A percentile compares a stretch with the other conserved stretches of the same genome.
phyloP scores from a whole-genome alignment of 2,888 invertebrate species.

The Ceramica pisi region DNA sequence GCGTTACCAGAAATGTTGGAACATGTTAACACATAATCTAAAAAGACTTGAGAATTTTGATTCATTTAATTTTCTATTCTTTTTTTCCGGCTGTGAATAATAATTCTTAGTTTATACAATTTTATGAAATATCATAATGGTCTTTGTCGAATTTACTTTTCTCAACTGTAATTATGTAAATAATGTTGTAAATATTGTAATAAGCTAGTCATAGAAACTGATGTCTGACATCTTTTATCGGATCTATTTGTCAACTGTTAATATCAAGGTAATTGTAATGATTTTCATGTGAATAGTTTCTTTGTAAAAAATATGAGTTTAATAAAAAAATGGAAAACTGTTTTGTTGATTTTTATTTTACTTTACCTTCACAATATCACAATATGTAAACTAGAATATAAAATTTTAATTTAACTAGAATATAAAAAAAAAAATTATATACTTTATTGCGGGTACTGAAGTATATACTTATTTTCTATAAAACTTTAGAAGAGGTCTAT shows the following conservation, averaged over 20 bases:
- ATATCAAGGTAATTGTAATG: constrained; percentile 85
- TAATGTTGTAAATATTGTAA: constrained; percentile 75
- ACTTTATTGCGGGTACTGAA: too few species aligned
- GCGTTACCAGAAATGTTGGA: constrained; percentile 89
- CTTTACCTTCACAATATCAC: not conserved
- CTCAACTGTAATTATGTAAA: constrained; percentile 74
- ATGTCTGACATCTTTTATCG: constrained; percentile 88
- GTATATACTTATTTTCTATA: not conserved
- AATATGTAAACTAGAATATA: not conserved
- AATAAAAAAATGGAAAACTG: constrained; percentile 78
- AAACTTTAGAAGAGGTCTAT: not conserved
- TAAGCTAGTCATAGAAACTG: constrained; percentile 74
- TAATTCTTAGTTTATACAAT: constrained; percentile 53
- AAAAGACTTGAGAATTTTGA: constrained; percentile 68
- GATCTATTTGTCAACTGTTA: constrained; percentile 86
- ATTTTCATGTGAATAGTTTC: constrained; percentile 88
- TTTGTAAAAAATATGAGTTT: constrained; percentile 87
- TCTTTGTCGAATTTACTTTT: constrained; percentile 76
- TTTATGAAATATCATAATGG: constrained; percentile 68
- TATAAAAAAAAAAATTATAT: too few species aligned
- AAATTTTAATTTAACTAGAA: too few species aligned
- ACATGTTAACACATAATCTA: constrained; percentile 83
- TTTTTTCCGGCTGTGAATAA: constrained; percentile 78
- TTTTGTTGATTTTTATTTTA: constrained; percentile 30
- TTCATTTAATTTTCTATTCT: constrained; percentile 59